These are phyloP conservation scores for Cliona cf. orientalis DNA, from an alignment of 37 sponge, comb jelly and placozoan species.

Conservation along the genomic window DNA sequence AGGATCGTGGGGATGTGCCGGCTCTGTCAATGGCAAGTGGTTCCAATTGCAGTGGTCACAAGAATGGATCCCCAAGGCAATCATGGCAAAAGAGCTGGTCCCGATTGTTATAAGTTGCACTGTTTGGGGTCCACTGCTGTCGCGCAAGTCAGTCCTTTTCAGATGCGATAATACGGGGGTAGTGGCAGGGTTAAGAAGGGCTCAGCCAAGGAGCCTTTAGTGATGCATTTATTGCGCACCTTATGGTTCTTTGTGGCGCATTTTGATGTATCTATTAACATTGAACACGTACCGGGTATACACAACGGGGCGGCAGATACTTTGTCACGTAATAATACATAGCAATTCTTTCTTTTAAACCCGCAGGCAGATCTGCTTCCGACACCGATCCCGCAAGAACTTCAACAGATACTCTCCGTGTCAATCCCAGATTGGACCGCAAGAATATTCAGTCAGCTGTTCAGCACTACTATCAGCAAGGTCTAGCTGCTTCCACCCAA, in stretches of 20 bases:
- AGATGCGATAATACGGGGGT: conserved; percentile 32
- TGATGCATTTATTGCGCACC: conserved; percentile 15
- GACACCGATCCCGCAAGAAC: background rate
- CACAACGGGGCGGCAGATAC: conserved; percentile 14
- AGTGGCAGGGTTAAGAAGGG: conserved; percentile 5
- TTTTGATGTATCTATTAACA: background rate
- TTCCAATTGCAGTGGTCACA: no score
- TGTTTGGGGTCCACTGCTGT: conserved; percentile 6
- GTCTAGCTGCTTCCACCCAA: conserved; percentile 40
- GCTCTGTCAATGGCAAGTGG: conserved; percentile 16
- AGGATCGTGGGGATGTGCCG: conserved; percentile 49
- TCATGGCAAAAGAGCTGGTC: conserved; percentile 27
- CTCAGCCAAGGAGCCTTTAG: background rate
- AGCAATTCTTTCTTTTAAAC: conserved; percentile 9
- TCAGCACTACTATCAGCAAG: background rate
- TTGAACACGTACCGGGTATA: conserved; percentile 11
- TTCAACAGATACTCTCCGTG: background rate
- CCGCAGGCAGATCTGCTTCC: conserved; percentile 1
- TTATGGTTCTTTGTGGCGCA: conserved; percentile 13
- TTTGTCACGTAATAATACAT: conserved; percentile 6
- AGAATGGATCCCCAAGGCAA: background rate
- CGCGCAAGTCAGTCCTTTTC: background rate
- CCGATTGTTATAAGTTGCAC: conserved; percentile 11
- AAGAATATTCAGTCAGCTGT: conserved; percentile 3
- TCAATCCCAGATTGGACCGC: conserved; percentile 44